Evolutionary conservation across 2,888 invertebrate species (phyloP), one percentile per base, ranked within the genome.

Genomic region (Yponomeuta plumbellus): DNA sequence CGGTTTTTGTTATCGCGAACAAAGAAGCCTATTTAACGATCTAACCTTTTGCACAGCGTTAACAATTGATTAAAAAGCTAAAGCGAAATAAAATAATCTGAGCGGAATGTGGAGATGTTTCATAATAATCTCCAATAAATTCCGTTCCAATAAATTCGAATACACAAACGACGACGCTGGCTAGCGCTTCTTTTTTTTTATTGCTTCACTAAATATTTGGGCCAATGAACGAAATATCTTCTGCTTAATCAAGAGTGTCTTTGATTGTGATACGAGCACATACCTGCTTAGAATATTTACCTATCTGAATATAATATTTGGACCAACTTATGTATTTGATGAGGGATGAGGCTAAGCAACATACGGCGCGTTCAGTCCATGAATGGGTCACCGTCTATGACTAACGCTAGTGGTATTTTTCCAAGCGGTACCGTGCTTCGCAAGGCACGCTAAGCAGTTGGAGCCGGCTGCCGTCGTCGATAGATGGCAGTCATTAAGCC

Each of bases 131-230:
- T 52, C 17, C 11, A 59, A 59, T 59, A 23, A 59, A 22, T 59
- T 59, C 59, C 17, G 59, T 23, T 11, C 21, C 59, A 59, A 23
- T 59, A 59, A 59, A 23, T 59, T 21, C 59, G 11, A 59, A 59
- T 59, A 59, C 59, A 23, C 44, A 52, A 52, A 59, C 23, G 21
- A 22, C 22, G 59, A 5, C 59, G 11, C 3, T 8, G n/a, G 23
- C 23, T 23, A 11, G 34, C 34, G 34, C 34, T 34, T 8, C 34
- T 34, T 34, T 59, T 22, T 59, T 23, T 59, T 59, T 59, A 59
- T 59, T 59, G 23, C 59, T 59, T 22, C 59, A 59, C 22, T 59
- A 59, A 59, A 59, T 59, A 59, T 59, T 59, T 59, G 8, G 23
- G 59, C 59, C 59, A 23, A 59, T 59, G 59, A 59, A 59, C 44